A percentile compares a stretch with the other conserved stretches of the same genome.
Evolutionary conservation across 2,797 vertebrate species (phyloP).

Genomic region (Lithobates sylvaticus): DNA sequence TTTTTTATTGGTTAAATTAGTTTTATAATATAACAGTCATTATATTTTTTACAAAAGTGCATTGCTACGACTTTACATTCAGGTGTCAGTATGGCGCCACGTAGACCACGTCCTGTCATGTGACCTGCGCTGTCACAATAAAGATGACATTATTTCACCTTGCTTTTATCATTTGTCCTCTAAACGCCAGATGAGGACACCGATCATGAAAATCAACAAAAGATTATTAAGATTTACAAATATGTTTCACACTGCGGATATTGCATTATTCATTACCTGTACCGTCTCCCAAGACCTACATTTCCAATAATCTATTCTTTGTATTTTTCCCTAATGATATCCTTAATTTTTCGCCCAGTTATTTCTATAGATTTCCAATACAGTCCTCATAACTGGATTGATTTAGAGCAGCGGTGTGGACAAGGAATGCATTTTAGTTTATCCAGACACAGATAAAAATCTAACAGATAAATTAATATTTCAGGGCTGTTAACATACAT

Average conservation of each 20-base stretch:
- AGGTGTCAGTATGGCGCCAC: background rate
- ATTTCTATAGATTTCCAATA: slow-evolving; percentile 7
- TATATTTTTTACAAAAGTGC: background rate
- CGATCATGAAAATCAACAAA: background rate
- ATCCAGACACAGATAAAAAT: background rate
- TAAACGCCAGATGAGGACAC: background rate
- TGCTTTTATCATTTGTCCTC: background rate
- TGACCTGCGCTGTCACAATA: background rate
- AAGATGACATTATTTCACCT: background rate
- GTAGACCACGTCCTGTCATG: background rate
- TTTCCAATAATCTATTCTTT: background rate
- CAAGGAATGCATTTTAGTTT: background rate
- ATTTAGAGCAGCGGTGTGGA: background rate
- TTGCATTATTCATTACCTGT: background rate
- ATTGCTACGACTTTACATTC: background rate
- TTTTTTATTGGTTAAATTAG: too few relatives aligned
- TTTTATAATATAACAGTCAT: too few relatives aligned
- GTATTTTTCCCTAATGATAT: background rate
- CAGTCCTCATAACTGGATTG: background rate
- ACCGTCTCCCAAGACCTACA: background rate
- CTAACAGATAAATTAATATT: background rate
- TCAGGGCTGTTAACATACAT: background rate
- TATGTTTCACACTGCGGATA: background rate
- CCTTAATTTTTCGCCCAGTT: background rate
- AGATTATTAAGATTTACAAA: background rate